These are phyloP conservation scores for Galemys pyrenaicus DNA, from an alignment of 2,113 vertebrate genomes.

Conservation along the genomic window DNA sequence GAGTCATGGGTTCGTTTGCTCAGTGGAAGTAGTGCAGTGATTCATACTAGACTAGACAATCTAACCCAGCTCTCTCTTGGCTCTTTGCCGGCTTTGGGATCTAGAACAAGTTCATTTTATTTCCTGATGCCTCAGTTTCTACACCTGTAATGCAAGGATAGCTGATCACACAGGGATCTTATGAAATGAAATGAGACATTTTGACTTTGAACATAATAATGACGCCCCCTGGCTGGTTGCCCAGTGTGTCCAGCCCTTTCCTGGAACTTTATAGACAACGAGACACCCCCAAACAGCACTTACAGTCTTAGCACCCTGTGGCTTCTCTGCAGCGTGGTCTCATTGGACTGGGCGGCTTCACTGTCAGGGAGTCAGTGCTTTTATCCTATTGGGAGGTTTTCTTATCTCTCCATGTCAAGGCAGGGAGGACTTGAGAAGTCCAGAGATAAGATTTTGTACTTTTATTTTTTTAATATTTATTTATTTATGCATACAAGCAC, in stretches of 20 bases:
- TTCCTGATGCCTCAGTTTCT: not conserved
- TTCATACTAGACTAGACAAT: not conserved
- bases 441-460: not conserved
- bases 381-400: not conserved
- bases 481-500: no score
- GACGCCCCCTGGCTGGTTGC: not conserved
- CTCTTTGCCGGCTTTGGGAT: not conserved
- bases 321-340: rapidly evolving
- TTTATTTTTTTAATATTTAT: no score
- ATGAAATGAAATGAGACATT: not conserved
- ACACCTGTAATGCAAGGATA: not conserved
- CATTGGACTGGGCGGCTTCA: not conserved
- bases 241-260: not conserved
- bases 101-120: not conserved
- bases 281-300: not conserved
- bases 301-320: not conserved
- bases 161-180: not conserved
- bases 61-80: not conserved
- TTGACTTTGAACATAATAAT: not conserved
- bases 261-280: not conserved
- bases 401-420: not conserved
- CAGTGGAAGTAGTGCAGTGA: not conserved
- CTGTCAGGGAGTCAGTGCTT: not conserved
- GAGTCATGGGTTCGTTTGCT: not conserved
- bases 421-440: not conserved